Percentiles rank a stretch among this genome's conserved stretches.
These are phyloP conservation scores for Ellobium chinense DNA, from an alignment of 2,888 invertebrate genomes.

Conservation along the genomic window DNA sequence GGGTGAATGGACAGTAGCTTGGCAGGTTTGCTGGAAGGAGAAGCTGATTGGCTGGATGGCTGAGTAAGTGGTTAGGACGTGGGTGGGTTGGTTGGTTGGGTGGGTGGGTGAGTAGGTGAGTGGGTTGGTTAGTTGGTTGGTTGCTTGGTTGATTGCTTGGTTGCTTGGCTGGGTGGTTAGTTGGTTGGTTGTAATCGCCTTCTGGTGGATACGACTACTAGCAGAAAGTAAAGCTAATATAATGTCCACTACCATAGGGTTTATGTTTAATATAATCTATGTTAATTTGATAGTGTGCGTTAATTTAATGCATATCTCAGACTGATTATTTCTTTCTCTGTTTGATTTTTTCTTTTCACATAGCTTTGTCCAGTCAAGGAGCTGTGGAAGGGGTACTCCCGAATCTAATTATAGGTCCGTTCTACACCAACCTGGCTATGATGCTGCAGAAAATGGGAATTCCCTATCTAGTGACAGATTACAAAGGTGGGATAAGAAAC, in stretches of 20 bases:
- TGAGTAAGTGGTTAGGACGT: not conserved
- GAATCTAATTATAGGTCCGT: slow-evolving; percentile 69
- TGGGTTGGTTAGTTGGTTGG: not conserved
- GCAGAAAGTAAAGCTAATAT: too few species aligned
- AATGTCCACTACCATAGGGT: too few species aligned
- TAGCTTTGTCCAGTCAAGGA: slow-evolving; percentile 45
- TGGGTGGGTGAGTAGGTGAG: not conserved
- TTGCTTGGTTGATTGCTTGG: not conserved
- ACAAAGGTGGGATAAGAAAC: slow-evolving; percentile 53
- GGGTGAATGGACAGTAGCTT: not conserved
- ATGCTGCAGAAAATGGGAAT: slow-evolving; percentile 60
- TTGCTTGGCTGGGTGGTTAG: not conserved
- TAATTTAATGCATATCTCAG: too few species aligned
- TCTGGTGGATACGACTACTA: too few species aligned
- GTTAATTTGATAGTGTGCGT: too few species aligned
- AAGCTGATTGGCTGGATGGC: not conserved
- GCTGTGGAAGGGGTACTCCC: slow-evolving; percentile 47
- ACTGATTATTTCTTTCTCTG: too few species aligned
- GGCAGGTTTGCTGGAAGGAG: not conserved
- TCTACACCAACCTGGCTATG: slow-evolving; percentile 71
- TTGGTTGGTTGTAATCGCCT: not conserved
- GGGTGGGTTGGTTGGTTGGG: not conserved
- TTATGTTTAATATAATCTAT: too few species aligned
- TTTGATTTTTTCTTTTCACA: too few species aligned
- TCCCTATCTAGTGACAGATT: slow-evolving; percentile 70